Conservation (phyloP, 2,888 invertebrate species). For the Campopleginae sp. region DNA sequence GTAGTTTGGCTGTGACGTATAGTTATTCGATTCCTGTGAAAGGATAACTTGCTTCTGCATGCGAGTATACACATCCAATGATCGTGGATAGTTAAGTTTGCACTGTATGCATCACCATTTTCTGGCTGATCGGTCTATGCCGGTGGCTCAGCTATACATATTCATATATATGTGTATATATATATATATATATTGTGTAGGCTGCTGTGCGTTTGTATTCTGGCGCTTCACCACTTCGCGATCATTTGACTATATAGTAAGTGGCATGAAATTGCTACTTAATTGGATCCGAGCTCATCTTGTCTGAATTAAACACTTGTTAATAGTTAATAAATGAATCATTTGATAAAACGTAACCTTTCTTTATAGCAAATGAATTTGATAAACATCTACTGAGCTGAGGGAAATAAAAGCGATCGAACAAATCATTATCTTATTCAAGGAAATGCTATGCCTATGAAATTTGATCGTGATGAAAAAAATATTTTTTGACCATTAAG, state of each 20-base stretch:
- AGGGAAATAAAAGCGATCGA: too few relatives aligned
- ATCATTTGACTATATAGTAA: conserved; percentile 19
- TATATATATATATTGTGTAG: neutral
- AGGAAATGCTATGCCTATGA: too few relatives aligned
- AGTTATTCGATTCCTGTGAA: conserved; percentile 47
- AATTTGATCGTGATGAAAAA: too few relatives aligned
- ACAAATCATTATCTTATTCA: too few relatives aligned
- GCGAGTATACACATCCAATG: conserved; percentile 43
- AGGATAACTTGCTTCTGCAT: conserved; percentile 40
- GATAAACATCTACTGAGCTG: too few relatives aligned
- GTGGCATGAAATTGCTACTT: conserved; percentile 50
- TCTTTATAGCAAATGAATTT: too few relatives aligned
- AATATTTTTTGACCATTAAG: too few relatives aligned
- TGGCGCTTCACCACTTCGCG: conserved; percentile 40
- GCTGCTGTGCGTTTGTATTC: neutral
- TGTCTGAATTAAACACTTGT: too few relatives aligned
- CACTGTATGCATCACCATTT: conserved; percentile 38
- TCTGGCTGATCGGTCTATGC: conserved; percentile 17
- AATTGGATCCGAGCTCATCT: conserved; percentile 31
- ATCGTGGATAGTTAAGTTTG: conserved; percentile 54
- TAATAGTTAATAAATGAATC: too few relatives aligned
- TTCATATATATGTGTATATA: neutral
- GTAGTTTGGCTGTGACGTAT: conserved; percentile 34
- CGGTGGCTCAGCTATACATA: neutral
- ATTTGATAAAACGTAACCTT: too few relatives aligned